Percentiles rank a stretch among this genome's conserved stretches.
Evolutionary conservation across 2,797 vertebrate species (phyloP).

Genomic region (Lepidocolaptes lacrymiger): DNA sequence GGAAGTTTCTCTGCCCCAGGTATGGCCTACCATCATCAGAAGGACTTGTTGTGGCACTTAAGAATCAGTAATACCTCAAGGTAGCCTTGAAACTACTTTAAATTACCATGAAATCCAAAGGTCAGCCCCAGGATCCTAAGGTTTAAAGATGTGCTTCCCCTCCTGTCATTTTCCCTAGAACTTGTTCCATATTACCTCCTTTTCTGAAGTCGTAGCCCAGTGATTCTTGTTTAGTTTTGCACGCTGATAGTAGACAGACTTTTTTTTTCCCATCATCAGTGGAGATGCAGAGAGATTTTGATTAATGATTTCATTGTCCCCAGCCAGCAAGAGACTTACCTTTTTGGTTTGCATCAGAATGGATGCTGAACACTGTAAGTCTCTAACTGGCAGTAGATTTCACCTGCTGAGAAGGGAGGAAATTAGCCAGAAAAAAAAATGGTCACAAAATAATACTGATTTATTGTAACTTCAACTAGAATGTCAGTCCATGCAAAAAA

Average conservation of each 20-base stretch:
- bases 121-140: not conserved
- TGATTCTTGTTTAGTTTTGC: conserved; percentile 29
- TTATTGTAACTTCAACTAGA: conserved; percentile 14
- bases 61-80: not conserved
- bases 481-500: not conserved
- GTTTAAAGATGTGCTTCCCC: not conserved
- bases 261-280: conserved; percentile 37
- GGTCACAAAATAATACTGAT: conserved; percentile 42
- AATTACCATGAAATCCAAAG: conserved; percentile 9
- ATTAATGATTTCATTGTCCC: conserved; percentile 68
- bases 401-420: conserved; percentile 57
- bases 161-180: not conserved
- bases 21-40: not conserved
- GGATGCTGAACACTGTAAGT: conserved; percentile 48
- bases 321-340: conserved; percentile 60
- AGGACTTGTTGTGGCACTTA: not conserved
- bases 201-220: conserved; percentile 6
- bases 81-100: not conserved
- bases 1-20: not conserved
- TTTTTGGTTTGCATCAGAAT: conserved; percentile 68
- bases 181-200: not conserved
- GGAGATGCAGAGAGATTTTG: conserved; percentile 58
- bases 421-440: conserved; percentile 54
- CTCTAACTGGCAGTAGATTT: conserved; percentile 52
- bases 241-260: conserved; percentile 7